Evolutionary conservation across 2,797 vertebrate genomes (phyloP).

Genomic region (Glossophaga mutica): DNA sequence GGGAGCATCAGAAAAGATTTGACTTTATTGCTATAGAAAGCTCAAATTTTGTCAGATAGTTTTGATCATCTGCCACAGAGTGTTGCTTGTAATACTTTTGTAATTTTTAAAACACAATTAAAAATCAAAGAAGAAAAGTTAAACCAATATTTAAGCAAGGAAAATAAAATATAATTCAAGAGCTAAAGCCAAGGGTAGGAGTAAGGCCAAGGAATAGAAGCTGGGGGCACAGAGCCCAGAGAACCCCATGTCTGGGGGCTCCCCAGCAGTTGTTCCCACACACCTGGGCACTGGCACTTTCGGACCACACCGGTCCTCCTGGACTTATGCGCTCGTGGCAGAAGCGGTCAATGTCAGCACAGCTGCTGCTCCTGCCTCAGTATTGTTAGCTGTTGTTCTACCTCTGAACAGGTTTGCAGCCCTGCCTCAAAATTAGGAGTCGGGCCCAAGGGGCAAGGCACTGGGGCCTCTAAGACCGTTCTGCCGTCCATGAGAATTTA

Average conservation of each 20-base stretch:
- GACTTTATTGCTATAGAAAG: not conserved
- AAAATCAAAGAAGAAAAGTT: not conserved
- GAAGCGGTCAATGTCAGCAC: not conserved
- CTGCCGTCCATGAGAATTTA: not conserved
- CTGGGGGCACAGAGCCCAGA: not conserved
- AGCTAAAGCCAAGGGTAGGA: not conserved
- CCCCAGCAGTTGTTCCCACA: not conserved
- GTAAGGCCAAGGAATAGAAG: not conserved
- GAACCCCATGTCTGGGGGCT: not conserved
- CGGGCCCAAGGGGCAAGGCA: not conserved
- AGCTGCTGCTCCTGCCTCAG: accelerated
- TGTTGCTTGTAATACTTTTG: not conserved
- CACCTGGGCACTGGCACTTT: not conserved
- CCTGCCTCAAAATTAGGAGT: not conserved
- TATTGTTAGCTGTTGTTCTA: too few relatives aligned
- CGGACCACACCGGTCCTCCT: not conserved
- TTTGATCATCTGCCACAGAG: not conserved
- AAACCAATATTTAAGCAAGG: not conserved
- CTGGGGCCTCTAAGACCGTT: not conserved
- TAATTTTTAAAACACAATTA: not conserved
- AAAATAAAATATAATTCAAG: not conserved
- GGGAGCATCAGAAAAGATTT: not conserved
- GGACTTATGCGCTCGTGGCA: not conserved
- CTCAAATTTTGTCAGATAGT: not conserved
- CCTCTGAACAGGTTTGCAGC: not conserved